phyloP scores from a whole-genome alignment of 2,113 vertebrate genomes.

The Passerina amoena region DNA sequence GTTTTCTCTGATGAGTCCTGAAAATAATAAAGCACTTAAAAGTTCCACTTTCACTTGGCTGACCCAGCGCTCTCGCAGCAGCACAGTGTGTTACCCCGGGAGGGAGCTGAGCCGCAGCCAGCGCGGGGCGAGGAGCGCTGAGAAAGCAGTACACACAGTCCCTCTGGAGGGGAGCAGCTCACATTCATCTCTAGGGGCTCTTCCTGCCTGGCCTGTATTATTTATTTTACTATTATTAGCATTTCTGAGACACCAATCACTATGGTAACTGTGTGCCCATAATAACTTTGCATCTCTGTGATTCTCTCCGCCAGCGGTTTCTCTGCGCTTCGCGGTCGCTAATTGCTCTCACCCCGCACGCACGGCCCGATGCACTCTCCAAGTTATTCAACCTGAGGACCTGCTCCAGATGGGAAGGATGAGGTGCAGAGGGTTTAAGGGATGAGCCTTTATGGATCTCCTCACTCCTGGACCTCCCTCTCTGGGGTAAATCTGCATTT shows the following conservation, averaged over 20 bases:
- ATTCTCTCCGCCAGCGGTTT: background rate
- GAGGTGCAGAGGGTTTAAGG: background rate
- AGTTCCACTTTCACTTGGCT: slow-evolving; percentile 52
- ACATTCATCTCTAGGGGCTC: slow-evolving; percentile 40
- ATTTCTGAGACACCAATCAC: slow-evolving; percentile 55
- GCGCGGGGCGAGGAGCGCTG: slow-evolving; percentile 2
- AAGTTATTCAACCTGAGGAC: background rate
- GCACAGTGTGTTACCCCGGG: background rate
- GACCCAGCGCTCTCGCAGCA: background rate
- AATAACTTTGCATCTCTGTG: slow-evolving; percentile 21
- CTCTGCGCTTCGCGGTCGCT: background rate
- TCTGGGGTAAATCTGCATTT: background rate
- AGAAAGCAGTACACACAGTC: slow-evolving; percentile 42
- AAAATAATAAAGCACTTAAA: slow-evolving; percentile 54
- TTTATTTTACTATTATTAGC: slow-evolving; percentile 69
- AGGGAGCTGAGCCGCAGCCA: slow-evolving; percentile 23
- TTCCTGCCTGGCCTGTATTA: slow-evolving; percentile 53
- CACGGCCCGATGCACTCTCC: fast-evolving
- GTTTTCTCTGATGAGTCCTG: slow-evolving; percentile 29
- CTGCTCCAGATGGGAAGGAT: background rate
- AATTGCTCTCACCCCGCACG: background rate
- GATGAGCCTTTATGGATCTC: background rate
- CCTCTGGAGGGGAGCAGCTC: slow-evolving; percentile 42
- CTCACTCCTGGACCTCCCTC: background rate
- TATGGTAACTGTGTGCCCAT: slow-evolving; percentile 51